A percentile compares a stretch with the other conserved stretches of the same genome.
Conservation (phyloP, 1,140 invertebrate genomes). For the Hycleus phaleratus region DNA sequence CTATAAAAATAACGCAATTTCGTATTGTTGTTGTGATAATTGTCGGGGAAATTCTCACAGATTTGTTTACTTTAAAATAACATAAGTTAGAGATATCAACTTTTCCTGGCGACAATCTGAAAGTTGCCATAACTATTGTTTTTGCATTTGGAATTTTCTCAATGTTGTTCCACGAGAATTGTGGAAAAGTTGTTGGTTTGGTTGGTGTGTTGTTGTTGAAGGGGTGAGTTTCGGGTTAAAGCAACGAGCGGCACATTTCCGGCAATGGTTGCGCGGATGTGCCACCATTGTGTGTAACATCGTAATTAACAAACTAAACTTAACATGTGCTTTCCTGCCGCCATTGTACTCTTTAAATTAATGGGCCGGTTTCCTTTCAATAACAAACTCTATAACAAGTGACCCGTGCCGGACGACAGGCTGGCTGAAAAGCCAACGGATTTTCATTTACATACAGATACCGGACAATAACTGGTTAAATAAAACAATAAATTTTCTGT, state of each 20-base stretch:
- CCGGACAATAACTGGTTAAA: no score
- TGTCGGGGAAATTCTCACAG: no score
- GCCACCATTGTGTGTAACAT: slow-evolving; percentile 39
- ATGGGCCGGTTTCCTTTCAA: slow-evolving; percentile 41
- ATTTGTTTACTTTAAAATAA: no score
- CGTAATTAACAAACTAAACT: slow-evolving; percentile 45
- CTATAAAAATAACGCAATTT: no score
- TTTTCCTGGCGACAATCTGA: slow-evolving; percentile 14
- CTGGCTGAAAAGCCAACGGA: slow-evolving; percentile 14
- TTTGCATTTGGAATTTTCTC: background rate
- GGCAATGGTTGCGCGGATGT: slow-evolving; percentile 34
- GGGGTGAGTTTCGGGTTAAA: slow-evolving; percentile 29
- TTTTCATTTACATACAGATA: slow-evolving; percentile 25
- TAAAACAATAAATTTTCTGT: no score
- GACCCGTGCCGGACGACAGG: slow-evolving; percentile 26
- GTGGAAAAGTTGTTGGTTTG: background rate
- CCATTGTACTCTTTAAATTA: slow-evolving; percentile 43
- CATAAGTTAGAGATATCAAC: background rate
- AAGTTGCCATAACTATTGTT: slow-evolving; percentile 9
- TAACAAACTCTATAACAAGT: slow-evolving; percentile 38
- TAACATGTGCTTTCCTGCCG: slow-evolving; percentile 44
- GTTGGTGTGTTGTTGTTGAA: background rate
- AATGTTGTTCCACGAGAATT: slow-evolving; percentile 1
- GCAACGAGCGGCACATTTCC: slow-evolving; percentile 37
- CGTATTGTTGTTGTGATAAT: no score